A percentile compares a stretch with the other conserved stretches of the same genome.
phyloP scores from a whole-genome alignment of 53 echinoderm and acorn worm genomes.

The Stichopus horrens region DNA sequence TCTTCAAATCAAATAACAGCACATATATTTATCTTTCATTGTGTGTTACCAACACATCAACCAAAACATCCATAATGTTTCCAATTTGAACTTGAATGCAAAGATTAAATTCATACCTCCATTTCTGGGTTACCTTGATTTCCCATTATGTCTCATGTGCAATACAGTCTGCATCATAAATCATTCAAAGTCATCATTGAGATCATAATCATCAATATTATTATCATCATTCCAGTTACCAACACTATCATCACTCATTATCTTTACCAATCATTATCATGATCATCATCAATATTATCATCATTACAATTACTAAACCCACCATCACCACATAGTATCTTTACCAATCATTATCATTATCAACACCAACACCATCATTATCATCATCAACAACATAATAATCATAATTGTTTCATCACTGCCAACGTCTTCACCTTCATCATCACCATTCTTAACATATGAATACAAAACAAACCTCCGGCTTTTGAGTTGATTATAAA shows the following conservation, averaged over 20 bases:
- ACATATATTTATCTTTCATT: no score
- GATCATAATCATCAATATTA: not conserved
- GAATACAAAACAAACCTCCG: conserved; percentile 66
- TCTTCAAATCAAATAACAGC: no score
- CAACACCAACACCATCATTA: not conserved
- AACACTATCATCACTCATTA: not conserved
- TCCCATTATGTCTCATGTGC: no score
- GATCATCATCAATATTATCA: not conserved
- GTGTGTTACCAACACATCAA: no score
- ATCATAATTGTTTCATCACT: not conserved
- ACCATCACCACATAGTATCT: not conserved
- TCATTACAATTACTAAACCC: not conserved
- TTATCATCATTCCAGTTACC: not conserved
- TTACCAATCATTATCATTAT: not conserved
- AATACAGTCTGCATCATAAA: not conserved
- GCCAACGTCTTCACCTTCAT: no score
- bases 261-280: not conserved
- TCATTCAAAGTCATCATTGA: not conserved
- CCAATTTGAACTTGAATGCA: no score
- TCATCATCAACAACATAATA: not conserved
- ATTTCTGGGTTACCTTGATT: no score
- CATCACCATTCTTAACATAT: not conserved
- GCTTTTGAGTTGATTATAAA: conserved; percentile 99
- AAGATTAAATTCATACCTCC: no score
- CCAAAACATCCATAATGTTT: no score